Evolutionary conservation across 2,113 vertebrate genomes (phyloP).

Genomic region (Prolemur simus): DNA sequence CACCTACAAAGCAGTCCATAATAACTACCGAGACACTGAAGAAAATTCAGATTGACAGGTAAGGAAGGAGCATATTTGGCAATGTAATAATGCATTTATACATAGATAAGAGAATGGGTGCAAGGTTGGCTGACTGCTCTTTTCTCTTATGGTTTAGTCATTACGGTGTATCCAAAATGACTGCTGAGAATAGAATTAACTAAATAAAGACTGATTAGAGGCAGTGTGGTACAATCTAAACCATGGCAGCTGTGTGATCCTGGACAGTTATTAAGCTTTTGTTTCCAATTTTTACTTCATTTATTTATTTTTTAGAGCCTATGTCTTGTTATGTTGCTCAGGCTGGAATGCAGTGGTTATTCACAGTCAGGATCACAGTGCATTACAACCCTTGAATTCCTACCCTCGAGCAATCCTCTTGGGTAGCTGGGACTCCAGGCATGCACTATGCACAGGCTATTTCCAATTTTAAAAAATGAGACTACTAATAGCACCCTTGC

Average conservation of each 20-base stretch:
- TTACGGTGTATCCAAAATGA: background rate
- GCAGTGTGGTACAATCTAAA: background rate
- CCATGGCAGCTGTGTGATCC: background rate
- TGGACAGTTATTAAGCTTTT: background rate
- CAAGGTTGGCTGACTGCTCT: background rate
- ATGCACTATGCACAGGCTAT: background rate
- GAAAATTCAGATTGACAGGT: slow-evolving; percentile 89
- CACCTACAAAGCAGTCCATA: slow-evolving; percentile 62
- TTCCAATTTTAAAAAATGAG: background rate
- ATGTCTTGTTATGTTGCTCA: background rate
- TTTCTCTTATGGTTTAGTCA: background rate
- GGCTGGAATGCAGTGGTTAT: background rate
- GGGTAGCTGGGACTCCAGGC: background rate
- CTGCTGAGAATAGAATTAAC: background rate
- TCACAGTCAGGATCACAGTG: background rate
- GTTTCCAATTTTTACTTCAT: background rate
- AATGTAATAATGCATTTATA: background rate
- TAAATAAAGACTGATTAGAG: background rate
- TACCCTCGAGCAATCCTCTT: background rate
- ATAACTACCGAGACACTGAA: slow-evolving; percentile 76
- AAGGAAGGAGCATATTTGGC: slow-evolving; percentile 26
- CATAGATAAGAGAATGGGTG: background rate
- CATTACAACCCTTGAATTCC: background rate
- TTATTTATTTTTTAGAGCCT: background rate
- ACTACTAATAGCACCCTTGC: background rate